Evolutionary conservation across 2,888 invertebrate species (phyloP).

Genomic region (Machimus rusticus): DNA sequence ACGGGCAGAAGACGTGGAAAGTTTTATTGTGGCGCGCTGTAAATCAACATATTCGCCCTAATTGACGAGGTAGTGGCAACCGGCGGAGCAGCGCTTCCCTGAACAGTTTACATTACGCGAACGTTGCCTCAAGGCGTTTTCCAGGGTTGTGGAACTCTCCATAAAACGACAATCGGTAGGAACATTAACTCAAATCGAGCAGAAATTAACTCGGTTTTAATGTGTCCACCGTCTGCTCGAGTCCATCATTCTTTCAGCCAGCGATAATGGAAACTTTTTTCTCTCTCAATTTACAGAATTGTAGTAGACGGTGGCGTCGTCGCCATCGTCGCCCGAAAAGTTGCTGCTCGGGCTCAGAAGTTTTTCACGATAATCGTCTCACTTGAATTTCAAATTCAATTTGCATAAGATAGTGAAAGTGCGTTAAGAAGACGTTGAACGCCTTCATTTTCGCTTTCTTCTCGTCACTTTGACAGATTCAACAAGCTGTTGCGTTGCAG

Average conservation of each 20-base stretch:
- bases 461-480: background rate
- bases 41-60: slow-evolving; percentile 15
- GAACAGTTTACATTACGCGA: background rate
- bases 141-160: background rate
- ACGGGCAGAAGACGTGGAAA: background rate
- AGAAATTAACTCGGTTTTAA: slow-evolving; percentile 34
- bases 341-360: background rate
- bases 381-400: background rate
- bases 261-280: slow-evolving; percentile 22
- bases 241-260: slow-evolving; percentile 19
- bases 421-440: background rate
- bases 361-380: slow-evolving; percentile 1
- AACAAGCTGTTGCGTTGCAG: background rate
- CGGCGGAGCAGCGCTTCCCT: background rate
- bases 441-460: background rate
- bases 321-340: background rate
- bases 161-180: slow-evolving; percentile 24
- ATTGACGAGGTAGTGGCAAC: background rate
- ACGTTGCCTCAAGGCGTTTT: background rate
- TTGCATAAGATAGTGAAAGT: background rate
- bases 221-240: slow-evolving; percentile 22
- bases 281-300: background rate
- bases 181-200: slow-evolving; percentile 34
- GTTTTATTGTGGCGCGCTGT: background rate
- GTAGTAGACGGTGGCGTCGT: background rate